Evolutionary conservation across 2,888 invertebrate species (phyloP), one percentile per base, ranked within the genome.

Genomic region (Heliconius hortense): DNA sequence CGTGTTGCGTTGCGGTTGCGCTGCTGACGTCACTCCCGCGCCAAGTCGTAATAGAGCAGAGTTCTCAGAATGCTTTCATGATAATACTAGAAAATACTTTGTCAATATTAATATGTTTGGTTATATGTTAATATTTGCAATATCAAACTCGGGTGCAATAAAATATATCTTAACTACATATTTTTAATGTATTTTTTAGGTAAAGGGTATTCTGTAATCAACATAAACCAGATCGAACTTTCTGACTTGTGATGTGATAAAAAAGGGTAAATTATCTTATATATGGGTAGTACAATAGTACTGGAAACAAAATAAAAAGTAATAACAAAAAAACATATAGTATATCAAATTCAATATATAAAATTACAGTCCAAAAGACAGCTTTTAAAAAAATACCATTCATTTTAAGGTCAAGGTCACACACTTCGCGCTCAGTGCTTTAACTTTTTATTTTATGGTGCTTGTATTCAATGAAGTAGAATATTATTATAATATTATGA

Each of bases 1-100:
- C 83, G 86, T 86, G 88, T 90, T 90, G 90, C 89, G 90, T 86
- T 88, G 88, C 86, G 85, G 82, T 85, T 83, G 86, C 85, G 87
- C 83, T 80, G 81, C 80, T 91, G 92, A 91, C 91, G 91, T 90
- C 92, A 91, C 85, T 80, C 80, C 82, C 83, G 84, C 76, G 77
- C 71, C 75, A 76, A 70, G 73, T 73, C 76, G 72, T 79, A 76
- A 75, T 78, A 75, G 73, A 31, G 39, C 73, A 15, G 68, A 63
- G 56, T 26, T 69, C 31, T 59, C 64, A 31, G 67, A 60, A 59
- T 74, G 43, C 75, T 64, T 71, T 68, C 69, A 18, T 70, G 63
- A 70, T 77, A 73, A 68, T 70, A 48, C 62, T 70, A 72, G 72
- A 74, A 73, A 68, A 31, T 64, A 63, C 18, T 72, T 72, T 35